phyloP scores from a whole-genome alignment of 2,888 invertebrate genomes.

The Anthrax anthrax region DNA sequence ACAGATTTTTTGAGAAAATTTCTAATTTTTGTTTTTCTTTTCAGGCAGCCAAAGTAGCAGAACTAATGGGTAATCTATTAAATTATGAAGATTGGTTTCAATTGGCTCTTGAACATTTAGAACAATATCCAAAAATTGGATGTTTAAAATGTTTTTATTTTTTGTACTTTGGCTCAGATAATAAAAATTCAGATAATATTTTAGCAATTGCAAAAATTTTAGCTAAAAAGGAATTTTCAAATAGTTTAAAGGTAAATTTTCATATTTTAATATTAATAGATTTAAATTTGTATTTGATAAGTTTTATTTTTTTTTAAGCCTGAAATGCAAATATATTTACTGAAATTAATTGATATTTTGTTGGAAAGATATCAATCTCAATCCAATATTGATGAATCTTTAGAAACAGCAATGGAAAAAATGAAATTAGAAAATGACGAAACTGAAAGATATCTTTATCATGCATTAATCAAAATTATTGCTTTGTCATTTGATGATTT shows the following conservation, averaged over 20 bases:
- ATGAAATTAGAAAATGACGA: constrained; percentile 4
- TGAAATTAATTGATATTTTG: constrained; percentile 19
- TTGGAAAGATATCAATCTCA: constrained; percentile 13
- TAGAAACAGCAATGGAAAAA: constrained; percentile 8
- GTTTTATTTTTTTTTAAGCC: constrained; percentile 12
- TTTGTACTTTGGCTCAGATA: constrained; percentile 21
- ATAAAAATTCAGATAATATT: constrained; percentile 17
- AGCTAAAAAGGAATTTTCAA: constrained; percentile 21
- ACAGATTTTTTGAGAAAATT: neutral
- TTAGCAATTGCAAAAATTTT: constrained; percentile 20
- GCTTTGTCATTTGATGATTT: constrained; percentile 20
- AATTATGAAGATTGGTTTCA: constrained; percentile 27
- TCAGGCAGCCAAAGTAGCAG: constrained; percentile 25
- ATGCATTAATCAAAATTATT: constrained; percentile 25
- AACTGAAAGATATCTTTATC: constrained; percentile 21
- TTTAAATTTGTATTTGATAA: neutral
- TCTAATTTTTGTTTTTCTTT: too few species aligned
- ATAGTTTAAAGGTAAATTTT: constrained; percentile 17
- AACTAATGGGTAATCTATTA: constrained; percentile 28
- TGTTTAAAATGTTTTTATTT: constrained; percentile 28
- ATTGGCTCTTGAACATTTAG: constrained; percentile 24
- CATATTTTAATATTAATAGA: too few species aligned
- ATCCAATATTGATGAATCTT: neutral
- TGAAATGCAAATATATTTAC: constrained; percentile 22
- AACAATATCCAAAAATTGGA: constrained; percentile 22